phyloP scores from a whole-genome alignment of 2,797 vertebrate species.

The Acipenser oxyrinchus region DNA sequence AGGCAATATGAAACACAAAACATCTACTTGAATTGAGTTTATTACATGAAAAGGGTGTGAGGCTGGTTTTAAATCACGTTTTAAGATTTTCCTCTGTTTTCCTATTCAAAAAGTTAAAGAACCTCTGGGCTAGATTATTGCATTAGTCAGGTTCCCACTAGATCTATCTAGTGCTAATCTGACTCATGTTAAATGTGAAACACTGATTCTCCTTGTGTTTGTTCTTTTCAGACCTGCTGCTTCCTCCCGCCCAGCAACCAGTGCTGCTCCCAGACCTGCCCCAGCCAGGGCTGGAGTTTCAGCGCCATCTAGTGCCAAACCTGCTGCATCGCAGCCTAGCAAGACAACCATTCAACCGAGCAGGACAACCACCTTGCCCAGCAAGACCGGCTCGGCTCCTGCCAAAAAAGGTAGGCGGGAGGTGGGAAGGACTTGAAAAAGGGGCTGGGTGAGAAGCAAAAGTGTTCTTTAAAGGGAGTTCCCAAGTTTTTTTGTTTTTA shows the following conservation, averaged over 20 bases:
- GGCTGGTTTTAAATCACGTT: no score
- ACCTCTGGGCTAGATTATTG: no score
- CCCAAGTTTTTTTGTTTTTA: conserved; percentile 11
- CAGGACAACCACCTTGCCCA: conserved; percentile 33
- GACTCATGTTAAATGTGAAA: conserved; percentile 8
- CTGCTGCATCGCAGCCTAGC: conserved; percentile 39
- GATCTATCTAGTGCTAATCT: no score
- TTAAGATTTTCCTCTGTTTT: no score
- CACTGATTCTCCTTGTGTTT: conserved; percentile 35
- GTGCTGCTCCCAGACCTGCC: conserved; percentile 36
- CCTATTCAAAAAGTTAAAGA: no score
- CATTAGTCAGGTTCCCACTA: no score
- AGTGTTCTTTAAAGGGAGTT: neutral
- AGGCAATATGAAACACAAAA: no score
- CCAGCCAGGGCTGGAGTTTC: conserved; percentile 40
- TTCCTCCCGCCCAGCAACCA: conserved; percentile 36
- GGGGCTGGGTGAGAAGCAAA: neutral
- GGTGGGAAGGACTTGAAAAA: neutral
- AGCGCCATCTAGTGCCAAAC: conserved; percentile 51
- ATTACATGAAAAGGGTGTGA: no score
- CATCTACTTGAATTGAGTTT: no score
- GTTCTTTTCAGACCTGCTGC: conserved; percentile 35
- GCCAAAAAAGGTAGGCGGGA: conserved; percentile 56
- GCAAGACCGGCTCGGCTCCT: conserved; percentile 43
- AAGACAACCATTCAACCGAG: conserved; percentile 40